These are phyloP conservation scores for Xenopus laevis DNA, from an alignment of 2,113 vertebrate species.

Conservation along the genomic window DNA sequence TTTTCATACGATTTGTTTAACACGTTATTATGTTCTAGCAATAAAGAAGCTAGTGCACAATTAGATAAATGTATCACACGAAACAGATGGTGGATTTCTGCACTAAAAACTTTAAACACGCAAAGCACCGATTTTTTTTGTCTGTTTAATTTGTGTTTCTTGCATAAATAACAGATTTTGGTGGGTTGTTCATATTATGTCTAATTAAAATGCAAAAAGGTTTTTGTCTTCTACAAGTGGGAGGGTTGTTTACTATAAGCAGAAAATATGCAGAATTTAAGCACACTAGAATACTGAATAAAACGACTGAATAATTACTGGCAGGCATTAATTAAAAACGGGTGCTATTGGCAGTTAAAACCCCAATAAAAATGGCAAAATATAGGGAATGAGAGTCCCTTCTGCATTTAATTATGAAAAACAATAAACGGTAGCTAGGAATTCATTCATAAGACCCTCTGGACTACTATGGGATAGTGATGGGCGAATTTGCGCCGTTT, in stretches of 20 bases:
- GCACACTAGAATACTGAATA: too few relatives aligned
- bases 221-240: slow-evolving; percentile 12
- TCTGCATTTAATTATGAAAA: too few relatives aligned
- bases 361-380: too few relatives aligned
- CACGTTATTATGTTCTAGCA: not conserved
- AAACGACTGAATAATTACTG: too few relatives aligned
- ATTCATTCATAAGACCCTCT: too few relatives aligned
- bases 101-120: slow-evolving; percentile 41
- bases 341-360: too few relatives aligned
- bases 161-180: slow-evolving; percentile 30
- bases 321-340: too few relatives aligned
- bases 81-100: slow-evolving; percentile 4
- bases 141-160: slow-evolving; percentile 26
- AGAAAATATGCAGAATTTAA: slow-evolving; percentile 14
- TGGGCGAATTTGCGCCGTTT: too few relatives aligned
- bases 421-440: too few relatives aligned
- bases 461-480: too few relatives aligned
- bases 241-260: slow-evolving; percentile 27
- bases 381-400: too few relatives aligned
- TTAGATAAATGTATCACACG: slow-evolving; percentile 23
- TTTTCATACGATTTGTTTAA: slow-evolving; percentile 14
- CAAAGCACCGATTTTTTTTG: not conserved
- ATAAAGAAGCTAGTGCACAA: slow-evolving; percentile 37
- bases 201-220: slow-evolving; percentile 26
- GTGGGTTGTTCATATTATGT: slow-evolving; percentile 10